Evolutionary conservation across 2,888 invertebrate genomes (phyloP), one percentile per base, ranked within the genome.

Genomic region (Pheosia tremula): DNA sequence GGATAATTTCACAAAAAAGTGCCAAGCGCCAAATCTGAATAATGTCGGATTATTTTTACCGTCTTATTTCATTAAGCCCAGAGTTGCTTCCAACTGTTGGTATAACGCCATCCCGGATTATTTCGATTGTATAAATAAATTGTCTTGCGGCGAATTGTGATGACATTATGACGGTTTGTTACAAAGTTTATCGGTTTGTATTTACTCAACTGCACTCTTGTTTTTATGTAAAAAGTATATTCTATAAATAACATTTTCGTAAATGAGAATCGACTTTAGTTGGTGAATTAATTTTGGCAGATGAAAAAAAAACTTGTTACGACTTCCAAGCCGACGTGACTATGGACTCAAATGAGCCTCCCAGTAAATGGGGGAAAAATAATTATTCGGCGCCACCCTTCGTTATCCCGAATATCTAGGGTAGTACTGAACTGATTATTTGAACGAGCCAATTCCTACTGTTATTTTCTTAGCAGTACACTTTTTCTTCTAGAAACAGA

Each of bases 241-340:
- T 59, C 68, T 61, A 64, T 47, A 57, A 57, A 59, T 68, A 63
- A 66, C 61, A 68, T 59, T 69, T 64, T 56, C 69, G 59, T 56
- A 69, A 72, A 77, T 78, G 67, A 67, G 56, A 77, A 76, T 77
- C 64, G 72, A 72, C 62, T 68, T 67, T 57, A 81, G 78, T 77
- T 75, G 78, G 69, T 69, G 72, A 83, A 81, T 81, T 80, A 83
- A 82, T 83, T 83, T 77, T 66, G 75, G 78, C 75, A 75, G 71
- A 79, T 74, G 68, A 74, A 77, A 73, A 80, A 81, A 55, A 81
- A 83, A 77, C 74, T 80, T 78, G 75, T 77, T 73, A 75, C 70
- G 65, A 69, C 78, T 77, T 71, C 70, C 64, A 63, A 57, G 64
- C 62, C 70, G 64, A 82, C 83, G 82, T 81, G 83, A 78, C 79